Base-by-base conservation (phyloP, 2,113 vertebrate genomes). In the Sylvilagus bachmani region DNA sequence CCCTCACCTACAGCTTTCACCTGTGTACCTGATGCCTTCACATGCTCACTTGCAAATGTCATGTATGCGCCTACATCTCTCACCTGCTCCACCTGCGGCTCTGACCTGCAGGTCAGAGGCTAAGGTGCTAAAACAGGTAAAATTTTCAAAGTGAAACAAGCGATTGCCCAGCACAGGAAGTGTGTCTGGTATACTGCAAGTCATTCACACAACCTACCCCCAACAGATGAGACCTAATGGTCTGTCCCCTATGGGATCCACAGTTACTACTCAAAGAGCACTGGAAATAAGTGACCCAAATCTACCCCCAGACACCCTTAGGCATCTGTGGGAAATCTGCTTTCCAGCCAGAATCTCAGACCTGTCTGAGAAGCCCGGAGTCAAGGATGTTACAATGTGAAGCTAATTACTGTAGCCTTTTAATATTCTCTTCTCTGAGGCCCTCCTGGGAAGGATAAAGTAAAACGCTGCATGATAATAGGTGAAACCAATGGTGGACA, bases 341-440 rank as follows among this genome's bases (percentile, higher is more conserved):
- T 73, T 79, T 82, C 24, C 77, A 55, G 53, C 13, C 61, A 70
- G 22, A 92, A 67, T 86, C 61, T 93, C 78, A 80, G 83, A 62
- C 17, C 86, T 31, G 6, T 36, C 33, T 44, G 31, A 81, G 74
- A 89, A 92, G 38, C 73, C 77, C 33, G 24, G 88, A 95, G 91
- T 93, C 87, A 93, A 96, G 95, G 93, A 89, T 95, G 29, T 90
- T 97, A 89, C 95, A 97, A 82, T 93, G 95, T 91, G 93, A 97
- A 87, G 93, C 92, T 97, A 96, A 97, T 96, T 96, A 94, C 86
- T 79, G 33, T 70, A 91, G 96, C 90, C 93, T 95, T 94, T 94
- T 94, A 93, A 90, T 93, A 93, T 90, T 78, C 93, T 95, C 87
- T 96, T 62, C 84, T 93, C 90, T 4, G 62, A 90, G 29, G 84